Percentiles rank a stretch among this genome's conserved stretches.
Evolutionary conservation across 2,888 invertebrate genomes (phyloP).

Genomic region (Drosophila nr. medialis): DNA sequence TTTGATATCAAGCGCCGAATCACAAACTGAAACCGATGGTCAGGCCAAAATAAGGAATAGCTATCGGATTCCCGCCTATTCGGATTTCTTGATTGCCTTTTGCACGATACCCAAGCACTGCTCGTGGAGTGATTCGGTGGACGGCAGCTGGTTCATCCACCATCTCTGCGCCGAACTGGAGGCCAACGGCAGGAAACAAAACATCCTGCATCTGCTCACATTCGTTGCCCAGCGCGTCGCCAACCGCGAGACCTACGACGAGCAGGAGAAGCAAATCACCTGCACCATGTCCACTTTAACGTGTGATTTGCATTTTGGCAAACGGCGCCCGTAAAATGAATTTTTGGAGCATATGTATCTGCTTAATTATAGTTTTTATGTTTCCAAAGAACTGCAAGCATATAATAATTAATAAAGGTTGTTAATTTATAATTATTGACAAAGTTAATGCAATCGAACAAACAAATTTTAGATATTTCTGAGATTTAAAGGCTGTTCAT

Average conservation of each 20-base stretch:
- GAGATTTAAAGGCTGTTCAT: background rate
- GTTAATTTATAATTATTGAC: background rate
- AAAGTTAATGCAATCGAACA: background rate
- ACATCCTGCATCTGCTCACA: constrained; percentile 93
- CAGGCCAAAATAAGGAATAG: constrained; percentile 86
- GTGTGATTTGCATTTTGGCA: constrained; percentile 89
- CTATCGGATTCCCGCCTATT: constrained; percentile 95
- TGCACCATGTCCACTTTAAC: constrained; percentile 96
- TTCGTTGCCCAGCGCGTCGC: constrained; percentile 93
- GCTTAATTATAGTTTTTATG: background rate
- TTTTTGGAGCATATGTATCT: background rate
- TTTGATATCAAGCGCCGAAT: constrained; percentile 75
- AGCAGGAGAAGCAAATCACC: constrained; percentile 96
- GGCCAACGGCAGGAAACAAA: constrained; percentile 89
- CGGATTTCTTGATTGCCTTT: constrained; percentile 96
- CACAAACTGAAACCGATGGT: constrained; percentile 89
- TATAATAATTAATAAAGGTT: background rate
- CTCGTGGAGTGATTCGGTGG: constrained; percentile 96
- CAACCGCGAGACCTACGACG: constrained; percentile 95
- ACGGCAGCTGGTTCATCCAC: constrained; percentile 98
- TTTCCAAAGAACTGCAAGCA: background rate
- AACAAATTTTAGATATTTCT: background rate
- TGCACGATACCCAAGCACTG: constrained; percentile 97
- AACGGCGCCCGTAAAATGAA: constrained; percentile 38
- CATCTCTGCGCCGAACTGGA: constrained; percentile 92